phyloP scores from a whole-genome alignment of 2,888 invertebrate species.

The Cabera pusaria region DNA sequence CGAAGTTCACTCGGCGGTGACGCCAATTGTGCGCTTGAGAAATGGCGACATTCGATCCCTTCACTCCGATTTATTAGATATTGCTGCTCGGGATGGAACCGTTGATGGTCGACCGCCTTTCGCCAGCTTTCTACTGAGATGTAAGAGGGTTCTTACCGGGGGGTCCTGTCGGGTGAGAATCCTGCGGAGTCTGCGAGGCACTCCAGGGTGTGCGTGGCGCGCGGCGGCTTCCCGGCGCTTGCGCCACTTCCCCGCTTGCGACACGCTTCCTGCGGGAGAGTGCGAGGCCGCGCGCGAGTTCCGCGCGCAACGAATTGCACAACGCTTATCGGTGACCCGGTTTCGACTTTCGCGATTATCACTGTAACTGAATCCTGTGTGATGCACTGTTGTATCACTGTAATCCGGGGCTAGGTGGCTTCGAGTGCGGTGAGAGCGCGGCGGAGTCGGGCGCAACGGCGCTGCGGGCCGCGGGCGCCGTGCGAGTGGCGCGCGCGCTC shows the following conservation, averaged over 20 bases:
- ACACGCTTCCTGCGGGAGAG: slow-evolving; percentile 80
- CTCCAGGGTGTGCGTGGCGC: slow-evolving; percentile 67
- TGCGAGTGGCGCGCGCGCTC: slow-evolving; percentile 76
- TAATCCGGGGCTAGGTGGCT: slow-evolving; percentile 72
- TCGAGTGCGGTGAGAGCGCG: slow-evolving; percentile 46
- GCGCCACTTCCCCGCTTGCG: slow-evolving; percentile 80
- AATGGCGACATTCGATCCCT: slow-evolving; percentile 57
- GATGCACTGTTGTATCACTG: slow-evolving; percentile 75
- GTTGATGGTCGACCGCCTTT: slow-evolving; percentile 7
- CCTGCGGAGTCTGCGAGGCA: slow-evolving; percentile 51
- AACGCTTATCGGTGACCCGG: slow-evolving; percentile 73
- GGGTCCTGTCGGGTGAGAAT: slow-evolving; percentile 51
- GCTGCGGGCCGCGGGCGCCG: slow-evolving; percentile 82
- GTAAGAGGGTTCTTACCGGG: slow-evolving; percentile 50
- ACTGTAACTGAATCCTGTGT: slow-evolving; percentile 73
- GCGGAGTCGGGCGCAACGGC: slow-evolving; percentile 69
- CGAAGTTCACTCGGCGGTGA: slow-evolving; percentile 68
- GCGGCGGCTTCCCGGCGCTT: slow-evolving; percentile 73
- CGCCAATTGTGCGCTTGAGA: slow-evolving; percentile 58
- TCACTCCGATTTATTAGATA: slow-evolving; percentile 57
- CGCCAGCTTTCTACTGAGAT: slow-evolving; percentile 25
- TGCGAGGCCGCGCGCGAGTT: slow-evolving; percentile 76
- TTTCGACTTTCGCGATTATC: slow-evolving; percentile 69
- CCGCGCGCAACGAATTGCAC: slow-evolving; percentile 72
- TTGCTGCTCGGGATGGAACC: slow-evolving; percentile 11